Conservation (phyloP, 2,113 vertebrate species). For the Spea bombifrons region DNA sequence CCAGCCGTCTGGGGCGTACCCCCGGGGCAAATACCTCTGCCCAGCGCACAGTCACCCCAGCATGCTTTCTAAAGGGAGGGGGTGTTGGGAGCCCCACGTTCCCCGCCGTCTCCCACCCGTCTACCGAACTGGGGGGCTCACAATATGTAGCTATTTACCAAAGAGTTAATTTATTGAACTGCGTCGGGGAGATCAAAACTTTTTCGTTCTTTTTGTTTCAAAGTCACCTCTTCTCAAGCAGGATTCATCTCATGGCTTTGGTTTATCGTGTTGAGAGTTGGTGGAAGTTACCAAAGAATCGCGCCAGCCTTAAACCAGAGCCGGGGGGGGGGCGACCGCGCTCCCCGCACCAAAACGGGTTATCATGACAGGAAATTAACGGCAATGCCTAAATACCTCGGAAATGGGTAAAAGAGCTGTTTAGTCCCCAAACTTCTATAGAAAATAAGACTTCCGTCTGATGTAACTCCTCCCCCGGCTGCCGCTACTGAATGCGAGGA, state of each 20-base stretch:
- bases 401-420: too few relatives aligned
- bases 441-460: too few relatives aligned
- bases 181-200: not conserved
- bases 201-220: not conserved
- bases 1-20: not conserved
- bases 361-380: not conserved
- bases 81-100: not conserved
- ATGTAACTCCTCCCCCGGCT: too few relatives aligned
- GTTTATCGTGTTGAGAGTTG: not conserved
- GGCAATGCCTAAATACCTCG: too few relatives aligned
- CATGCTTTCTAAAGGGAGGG: not conserved
- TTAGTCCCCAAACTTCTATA: too few relatives aligned
- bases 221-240: not conserved
- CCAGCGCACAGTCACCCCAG: not conserved
- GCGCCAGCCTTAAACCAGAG: not conserved
- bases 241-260: not conserved
- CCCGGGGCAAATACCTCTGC: not conserved
- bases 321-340: too few relatives aligned
- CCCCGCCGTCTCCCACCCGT: slow-evolving; percentile 1
- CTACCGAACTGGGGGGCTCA: not conserved
- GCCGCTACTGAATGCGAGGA: too few relatives aligned
- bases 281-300: slow-evolving; percentile 3
- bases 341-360: not conserved
- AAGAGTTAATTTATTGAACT: slow-evolving; percentile 45
- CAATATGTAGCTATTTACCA: slow-evolving; percentile 39